Base-by-base conservation (phyloP, 2,888 invertebrate genomes). In the Pycnomerus fuliginosus region DNA sequence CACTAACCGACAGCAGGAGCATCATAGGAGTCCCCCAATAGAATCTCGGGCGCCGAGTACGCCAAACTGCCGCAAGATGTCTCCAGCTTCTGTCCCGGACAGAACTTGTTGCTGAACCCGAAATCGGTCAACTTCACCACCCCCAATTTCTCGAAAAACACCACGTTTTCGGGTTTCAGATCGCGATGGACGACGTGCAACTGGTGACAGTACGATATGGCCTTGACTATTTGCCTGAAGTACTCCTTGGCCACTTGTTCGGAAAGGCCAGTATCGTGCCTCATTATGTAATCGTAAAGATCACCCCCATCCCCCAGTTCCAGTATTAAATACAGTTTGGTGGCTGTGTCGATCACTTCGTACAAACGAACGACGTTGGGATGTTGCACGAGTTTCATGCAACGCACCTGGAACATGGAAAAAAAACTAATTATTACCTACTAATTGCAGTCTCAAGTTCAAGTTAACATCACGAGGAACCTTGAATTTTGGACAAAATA, bases 331-430 rank as follows among this genome's bases (percentile, higher is more conserved):
- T 94, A 94, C 65, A 97, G 79, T 76, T 99, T 98, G 52, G 96
- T 96, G 72, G 95, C 93, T 22, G 99, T 99, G 76, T 99, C 99
- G 69, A 99, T 99, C 52, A 99, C 98, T 79, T 99, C 97, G 76
- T 99, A 99, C 33, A 99, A 78, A 41, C 97, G 80, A 30, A 99
- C 98, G 24, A 99, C 97, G 76, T 99, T 95, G 17, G 98, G 97
- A 76, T 99, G 99, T 72, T 99, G 98, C 30, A 99, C 98, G 61
- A 99, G 76, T 75, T 98, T 98, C 97, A 98, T 98, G 72, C 97
- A 98, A 53, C 95, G 83, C 50, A 92, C 86, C 90, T 87, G 65
- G 41, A 73, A 66, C 50, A 38, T 4, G 16, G 13, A 22, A 10
- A 45, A 48, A 40, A 32, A 16, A 34, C 17, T 2, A 40, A 30